Percentiles rank a stretch among this genome's conserved stretches.
Evolutionary conservation across 2,888 invertebrate species (phyloP).

Genomic region (Elegia similella): DNA sequence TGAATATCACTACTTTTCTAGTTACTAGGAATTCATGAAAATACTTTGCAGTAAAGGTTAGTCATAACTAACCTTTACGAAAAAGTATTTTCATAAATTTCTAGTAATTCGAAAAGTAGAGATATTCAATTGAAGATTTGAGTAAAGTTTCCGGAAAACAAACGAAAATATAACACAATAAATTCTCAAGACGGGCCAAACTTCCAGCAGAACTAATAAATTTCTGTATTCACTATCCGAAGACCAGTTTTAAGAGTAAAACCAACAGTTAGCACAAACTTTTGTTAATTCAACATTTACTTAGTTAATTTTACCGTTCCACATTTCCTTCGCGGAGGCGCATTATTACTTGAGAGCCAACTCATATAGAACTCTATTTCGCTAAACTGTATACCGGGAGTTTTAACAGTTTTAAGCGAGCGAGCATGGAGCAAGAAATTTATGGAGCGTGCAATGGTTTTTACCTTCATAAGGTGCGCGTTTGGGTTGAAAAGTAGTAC

Average conservation of each 20-base stretch:
- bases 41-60: too few relatives aligned
- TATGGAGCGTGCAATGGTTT: conserved; percentile 37
- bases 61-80: too few relatives aligned
- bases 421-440: conserved; percentile 38
- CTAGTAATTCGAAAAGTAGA: too few relatives aligned
- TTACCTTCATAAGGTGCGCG: conserved; percentile 8
- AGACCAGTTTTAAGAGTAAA: conserved; percentile 5
- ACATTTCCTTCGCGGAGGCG: conserved; percentile 12
- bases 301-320: conserved; percentile 13
- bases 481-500: not conserved
- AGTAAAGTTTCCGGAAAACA: not conserved
- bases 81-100: too few relatives aligned
- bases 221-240: conserved; percentile 5
- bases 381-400: conserved; percentile 38
- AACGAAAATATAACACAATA: not conserved
- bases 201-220: not conserved
- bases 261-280: conserved; percentile 2
- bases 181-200: not conserved
- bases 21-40: too few relatives aligned
- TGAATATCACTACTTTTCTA: too few relatives aligned
- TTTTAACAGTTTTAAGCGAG: conserved; percentile 49
- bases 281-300: conserved; percentile 13
- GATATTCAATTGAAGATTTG: too few relatives aligned
- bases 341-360: conserved; percentile 20
- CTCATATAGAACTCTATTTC: conserved; percentile 38